Conservation (phyloP, 2,888 invertebrate species). For the Folsomia manolachei region DNA sequence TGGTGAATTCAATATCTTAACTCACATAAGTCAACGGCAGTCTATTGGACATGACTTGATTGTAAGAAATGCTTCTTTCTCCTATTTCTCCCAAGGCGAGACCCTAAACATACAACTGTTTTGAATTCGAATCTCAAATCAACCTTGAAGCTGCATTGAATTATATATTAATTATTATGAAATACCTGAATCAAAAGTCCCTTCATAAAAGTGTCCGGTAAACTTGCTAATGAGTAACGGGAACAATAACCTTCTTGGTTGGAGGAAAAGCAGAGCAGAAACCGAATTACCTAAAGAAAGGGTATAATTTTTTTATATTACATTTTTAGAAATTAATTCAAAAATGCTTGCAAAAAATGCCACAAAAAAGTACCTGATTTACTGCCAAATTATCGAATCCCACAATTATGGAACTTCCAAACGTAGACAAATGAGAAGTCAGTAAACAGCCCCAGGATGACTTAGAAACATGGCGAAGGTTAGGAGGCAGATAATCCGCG, state of each 20-base stretch:
- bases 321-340: neutral
- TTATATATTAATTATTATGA: neutral
- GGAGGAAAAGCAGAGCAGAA: conserved; percentile 47
- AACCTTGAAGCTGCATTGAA: neutral
- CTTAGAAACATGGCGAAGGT: conserved; percentile 22
- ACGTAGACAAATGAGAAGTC: conserved; percentile 45
- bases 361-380: conserved; percentile 46
- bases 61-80: conserved; percentile 45
- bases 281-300: conserved; percentile 45
- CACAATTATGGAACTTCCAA: conserved; percentile 46
- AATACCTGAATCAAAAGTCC: conserved; percentile 48
- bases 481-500: conserved; percentile 42
- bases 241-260: conserved; percentile 49
- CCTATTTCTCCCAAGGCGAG: conserved; percentile 47
- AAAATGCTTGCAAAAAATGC: no score
- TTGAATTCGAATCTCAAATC: neutral
- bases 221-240: conserved; percentile 42
- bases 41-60: conserved; percentile 43
- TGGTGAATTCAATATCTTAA: no score
- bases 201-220: conserved; percentile 50
- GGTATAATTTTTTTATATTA: conserved; percentile 8
- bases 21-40: conserved; percentile 47
- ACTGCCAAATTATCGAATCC: conserved; percentile 41
- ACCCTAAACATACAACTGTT: conserved; percentile 32
- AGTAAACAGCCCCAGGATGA: conserved; percentile 36